Percentiles rank a stretch among this genome's conserved stretches.
Evolutionary conservation across 2,113 vertebrate genomes (phyloP).

Genomic region (Pyxicephalus adspersus): DNA sequence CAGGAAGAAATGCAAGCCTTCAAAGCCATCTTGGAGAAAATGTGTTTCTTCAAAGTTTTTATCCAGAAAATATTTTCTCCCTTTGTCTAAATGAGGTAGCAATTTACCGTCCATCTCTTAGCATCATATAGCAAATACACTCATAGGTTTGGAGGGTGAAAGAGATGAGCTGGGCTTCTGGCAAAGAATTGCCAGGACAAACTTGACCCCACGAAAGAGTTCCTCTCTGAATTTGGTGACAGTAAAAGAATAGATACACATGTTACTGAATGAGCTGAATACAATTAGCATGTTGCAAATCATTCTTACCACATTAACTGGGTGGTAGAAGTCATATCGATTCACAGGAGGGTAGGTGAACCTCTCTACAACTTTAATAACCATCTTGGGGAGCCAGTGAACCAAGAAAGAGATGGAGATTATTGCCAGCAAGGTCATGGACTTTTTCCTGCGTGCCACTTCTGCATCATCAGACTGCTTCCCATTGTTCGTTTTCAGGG

Average conservation of each 20-base stretch:
- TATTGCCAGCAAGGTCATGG: conserved; percentile 41
- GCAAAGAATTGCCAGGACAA: background rate
- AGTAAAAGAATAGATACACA: conserved; percentile 52
- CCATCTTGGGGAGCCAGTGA: conserved; percentile 50
- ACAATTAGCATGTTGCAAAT: conserved; percentile 45
- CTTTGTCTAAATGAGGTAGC: no score
- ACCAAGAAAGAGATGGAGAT: conserved; percentile 43
- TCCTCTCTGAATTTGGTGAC: conserved; percentile 51
- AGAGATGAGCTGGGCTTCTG: background rate
- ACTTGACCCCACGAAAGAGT: conserved; percentile 15
- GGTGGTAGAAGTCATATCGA: conserved; percentile 47
- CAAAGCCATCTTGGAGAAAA: background rate
- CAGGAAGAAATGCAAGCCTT: no score
- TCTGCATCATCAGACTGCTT: conserved; percentile 32
- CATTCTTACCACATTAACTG: conserved; percentile 40
- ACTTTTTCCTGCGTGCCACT: conserved; percentile 48
- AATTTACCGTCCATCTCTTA: background rate
- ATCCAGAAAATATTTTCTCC: no score
- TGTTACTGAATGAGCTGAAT: conserved; percentile 48
- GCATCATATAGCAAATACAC: conserved; percentile 22
- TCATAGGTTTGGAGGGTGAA: background rate
- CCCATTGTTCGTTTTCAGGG: conserved; percentile 22
- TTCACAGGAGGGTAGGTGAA: conserved; percentile 32
- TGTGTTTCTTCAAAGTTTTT: background rate
- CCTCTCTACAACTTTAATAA: conserved; percentile 48